These are phyloP conservation scores for Serilophus lunatus DNA, from an alignment of 2,113 vertebrate genomes.

Conservation along the genomic window DNA sequence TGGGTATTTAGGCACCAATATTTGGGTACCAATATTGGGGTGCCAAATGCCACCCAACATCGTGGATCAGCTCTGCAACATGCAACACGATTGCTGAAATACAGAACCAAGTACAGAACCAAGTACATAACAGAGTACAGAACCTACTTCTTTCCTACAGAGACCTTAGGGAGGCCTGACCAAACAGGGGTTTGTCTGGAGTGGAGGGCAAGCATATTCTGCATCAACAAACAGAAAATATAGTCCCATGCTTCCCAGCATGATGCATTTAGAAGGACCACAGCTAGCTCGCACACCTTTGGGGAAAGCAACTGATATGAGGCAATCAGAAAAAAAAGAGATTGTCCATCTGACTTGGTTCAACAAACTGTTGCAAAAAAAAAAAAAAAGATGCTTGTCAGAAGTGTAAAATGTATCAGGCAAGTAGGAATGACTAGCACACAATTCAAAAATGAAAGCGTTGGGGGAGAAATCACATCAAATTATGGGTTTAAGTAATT, in stretches of 20 bases:
- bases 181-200: not conserved
- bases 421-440: not conserved
- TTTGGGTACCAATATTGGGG: too few relatives aligned
- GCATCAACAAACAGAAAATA: not conserved
- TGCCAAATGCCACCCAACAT: not conserved
- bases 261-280: not conserved
- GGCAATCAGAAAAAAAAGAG: not conserved
- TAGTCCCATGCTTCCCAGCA: not conserved
- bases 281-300: not conserved
- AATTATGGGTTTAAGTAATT: not conserved
- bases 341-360: not conserved
- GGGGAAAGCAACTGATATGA: not conserved
- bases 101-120: not conserved
- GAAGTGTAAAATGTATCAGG: not conserved
- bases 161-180: not conserved
- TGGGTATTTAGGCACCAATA: too few relatives aligned
- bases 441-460: not conserved
- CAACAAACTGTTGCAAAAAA: not conserved
- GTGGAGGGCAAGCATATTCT: rapidly evolving
- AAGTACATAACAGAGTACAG: not conserved
- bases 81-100: not conserved
- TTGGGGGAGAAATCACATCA: rapidly evolving
- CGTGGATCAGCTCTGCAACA: not conserved
- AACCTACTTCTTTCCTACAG: not conserved
- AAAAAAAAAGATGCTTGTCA: not conserved